Conservation (phyloP, 2,113 vertebrate genomes). For the Hippocampus barbouri region DNA sequence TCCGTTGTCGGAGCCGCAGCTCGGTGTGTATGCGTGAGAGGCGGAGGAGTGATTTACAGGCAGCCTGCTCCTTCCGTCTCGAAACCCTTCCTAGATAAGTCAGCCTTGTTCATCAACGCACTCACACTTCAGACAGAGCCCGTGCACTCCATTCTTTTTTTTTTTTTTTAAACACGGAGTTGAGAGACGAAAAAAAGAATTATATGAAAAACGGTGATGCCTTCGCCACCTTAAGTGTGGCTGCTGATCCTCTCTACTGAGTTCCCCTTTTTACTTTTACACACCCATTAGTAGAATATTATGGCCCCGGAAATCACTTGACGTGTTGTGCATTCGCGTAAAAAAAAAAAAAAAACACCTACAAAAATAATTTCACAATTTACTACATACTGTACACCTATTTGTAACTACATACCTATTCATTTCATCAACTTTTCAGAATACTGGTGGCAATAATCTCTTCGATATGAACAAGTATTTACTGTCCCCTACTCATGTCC, state of each 20-base stretch:
- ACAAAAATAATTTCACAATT: too few species aligned
- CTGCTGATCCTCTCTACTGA: not conserved
- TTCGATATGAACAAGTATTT: too few species aligned
- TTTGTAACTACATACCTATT: too few species aligned
- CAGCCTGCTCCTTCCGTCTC: conserved; percentile 34
- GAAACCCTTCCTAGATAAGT: conserved; percentile 41
- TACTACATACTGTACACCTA: too few species aligned
- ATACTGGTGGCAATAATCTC: too few species aligned
- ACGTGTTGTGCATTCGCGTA: too few species aligned
- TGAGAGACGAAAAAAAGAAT: conserved; percentile 16
- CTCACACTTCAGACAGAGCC: conserved; percentile 15
- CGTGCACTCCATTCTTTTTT: not conserved
- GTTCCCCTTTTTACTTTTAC: not conserved
- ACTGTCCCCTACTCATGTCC: too few species aligned
- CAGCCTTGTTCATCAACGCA: conserved; percentile 54
- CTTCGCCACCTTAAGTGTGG: conserved; percentile 3
- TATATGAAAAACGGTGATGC: conserved; percentile 17
- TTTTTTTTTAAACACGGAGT: not conserved
- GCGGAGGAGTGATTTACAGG: conserved; percentile 52
- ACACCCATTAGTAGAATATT: not conserved
- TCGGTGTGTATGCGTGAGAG: conserved; percentile 18
- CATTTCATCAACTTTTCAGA: too few species aligned
- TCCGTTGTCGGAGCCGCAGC: conserved; percentile 54
- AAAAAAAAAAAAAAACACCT: too few species aligned
- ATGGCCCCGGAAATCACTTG: too few species aligned